Conservation (phyloP, 2,888 invertebrate species). For the Shargacucullia verbasci region DNA sequence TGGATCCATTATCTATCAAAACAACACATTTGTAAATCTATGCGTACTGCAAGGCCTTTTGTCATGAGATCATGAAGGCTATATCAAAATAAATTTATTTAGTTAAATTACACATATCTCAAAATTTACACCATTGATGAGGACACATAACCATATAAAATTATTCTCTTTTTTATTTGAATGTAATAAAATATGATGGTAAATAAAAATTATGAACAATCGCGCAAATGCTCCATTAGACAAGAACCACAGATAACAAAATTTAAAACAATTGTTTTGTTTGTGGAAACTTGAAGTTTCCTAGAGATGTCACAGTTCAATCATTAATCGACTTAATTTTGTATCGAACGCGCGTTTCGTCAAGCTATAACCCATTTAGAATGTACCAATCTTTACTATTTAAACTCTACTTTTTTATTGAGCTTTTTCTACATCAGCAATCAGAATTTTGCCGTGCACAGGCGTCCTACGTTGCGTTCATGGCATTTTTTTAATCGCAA, state of each 20-base stretch:
- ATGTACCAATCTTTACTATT: no score
- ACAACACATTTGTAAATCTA: constrained; percentile 86
- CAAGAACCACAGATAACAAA: constrained; percentile 47
- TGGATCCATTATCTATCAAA: constrained; percentile 89
- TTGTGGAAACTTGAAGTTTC: constrained; percentile 24
- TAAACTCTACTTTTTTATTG: no score
- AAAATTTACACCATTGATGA: constrained; percentile 66
- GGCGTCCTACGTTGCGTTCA: no score
- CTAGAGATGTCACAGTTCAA: no score
- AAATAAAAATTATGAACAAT: constrained; percentile 70
- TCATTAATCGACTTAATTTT: no score
- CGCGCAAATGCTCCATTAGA: constrained; percentile 59
- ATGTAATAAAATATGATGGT: constrained; percentile 56
- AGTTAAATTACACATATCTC: constrained; percentile 63
- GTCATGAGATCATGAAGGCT: constrained; percentile 74
- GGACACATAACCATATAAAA: constrained; percentile 68
- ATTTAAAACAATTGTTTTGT: constrained; percentile 7
- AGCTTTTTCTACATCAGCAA: no score
- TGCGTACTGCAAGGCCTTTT: constrained; percentile 78
- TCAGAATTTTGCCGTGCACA: no score
- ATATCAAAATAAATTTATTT: constrained; percentile 67
- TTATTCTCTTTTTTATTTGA: constrained; percentile 66
- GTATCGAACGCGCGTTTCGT: no score
- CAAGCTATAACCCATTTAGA: no score
- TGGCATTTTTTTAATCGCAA: no score